Conservation (phyloP, 2,113 vertebrate species). For the Urocitellus parryii region DNA sequence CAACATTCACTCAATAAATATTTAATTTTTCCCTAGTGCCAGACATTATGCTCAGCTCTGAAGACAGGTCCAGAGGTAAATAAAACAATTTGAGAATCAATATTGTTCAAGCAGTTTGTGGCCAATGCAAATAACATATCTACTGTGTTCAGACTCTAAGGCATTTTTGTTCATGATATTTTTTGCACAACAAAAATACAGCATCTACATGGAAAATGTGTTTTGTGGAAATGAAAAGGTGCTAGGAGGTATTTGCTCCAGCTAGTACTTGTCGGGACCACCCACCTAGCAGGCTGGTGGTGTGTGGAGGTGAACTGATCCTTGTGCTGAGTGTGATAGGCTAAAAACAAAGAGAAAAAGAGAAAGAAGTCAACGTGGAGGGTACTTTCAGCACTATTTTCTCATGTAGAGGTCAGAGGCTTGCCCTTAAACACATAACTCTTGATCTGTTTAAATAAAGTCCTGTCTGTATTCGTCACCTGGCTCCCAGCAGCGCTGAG, state of each 20-base stretch:
- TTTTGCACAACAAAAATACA: not conserved
- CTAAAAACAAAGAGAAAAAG: not conserved
- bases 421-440: constrained; percentile 68
- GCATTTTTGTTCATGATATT: not conserved
- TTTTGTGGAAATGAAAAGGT: not conserved
- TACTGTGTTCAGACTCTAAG: not conserved
- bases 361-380: constrained; percentile 56
- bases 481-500: not conserved
- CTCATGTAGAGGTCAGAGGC: constrained; percentile 53
- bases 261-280: constrained; percentile 21
- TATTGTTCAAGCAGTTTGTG: not conserved
- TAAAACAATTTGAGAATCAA: not conserved
- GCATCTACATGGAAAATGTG: not conserved
- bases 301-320: not conserved
- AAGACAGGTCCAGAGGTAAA: not conserved
- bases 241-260: not conserved
- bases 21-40: not conserved
- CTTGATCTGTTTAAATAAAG: constrained; percentile 66
- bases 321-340: constrained; percentile 51
- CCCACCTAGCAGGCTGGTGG: constrained; percentile 33
- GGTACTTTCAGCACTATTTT: constrained; percentile 70
- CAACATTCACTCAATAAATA: not conserved
- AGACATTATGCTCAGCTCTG: not conserved
- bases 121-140: not conserved
- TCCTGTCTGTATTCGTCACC: constrained; percentile 48